Evolutionary conservation across 2,888 invertebrate genomes (phyloP).

Genomic region (Cryptophagus acutangulus): DNA sequence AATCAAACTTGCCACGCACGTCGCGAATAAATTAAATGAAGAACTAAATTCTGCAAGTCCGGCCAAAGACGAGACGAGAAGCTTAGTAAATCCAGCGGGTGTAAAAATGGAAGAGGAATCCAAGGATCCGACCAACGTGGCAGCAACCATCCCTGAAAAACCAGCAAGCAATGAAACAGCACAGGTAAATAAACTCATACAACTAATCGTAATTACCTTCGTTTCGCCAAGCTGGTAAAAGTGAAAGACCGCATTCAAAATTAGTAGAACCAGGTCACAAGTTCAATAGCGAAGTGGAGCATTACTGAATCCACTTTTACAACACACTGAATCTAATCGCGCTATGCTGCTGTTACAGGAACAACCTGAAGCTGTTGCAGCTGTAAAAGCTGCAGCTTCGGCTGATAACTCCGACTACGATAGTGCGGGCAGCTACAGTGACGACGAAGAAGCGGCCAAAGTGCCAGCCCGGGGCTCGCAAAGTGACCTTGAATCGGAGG

Average conservation of each 20-base stretch:
- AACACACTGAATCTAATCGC: conserved; percentile 5
- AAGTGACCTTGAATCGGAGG: conserved; percentile 43
- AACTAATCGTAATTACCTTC: not conserved
- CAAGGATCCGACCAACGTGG: not conserved
- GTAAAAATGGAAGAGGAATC: conserved; percentile 9
- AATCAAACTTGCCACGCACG: not conserved
- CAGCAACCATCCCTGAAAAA: not conserved
- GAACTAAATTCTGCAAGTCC: conserved; percentile 3
- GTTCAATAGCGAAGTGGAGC: conserved; percentile 38
- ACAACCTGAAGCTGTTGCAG: conserved; percentile 24
- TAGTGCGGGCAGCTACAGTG: conserved; percentile 42
- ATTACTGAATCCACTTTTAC: conserved; percentile 20
- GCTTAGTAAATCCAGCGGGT: not conserved
- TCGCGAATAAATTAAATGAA: conserved; percentile 1
- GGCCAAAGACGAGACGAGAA: conserved; percentile 5
- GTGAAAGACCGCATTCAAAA: too few species aligned
- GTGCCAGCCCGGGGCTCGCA: conserved; percentile 29
- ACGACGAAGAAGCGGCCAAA: conserved; percentile 30
- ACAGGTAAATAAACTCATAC: conserved; percentile 1
- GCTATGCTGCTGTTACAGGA: conserved; percentile 37
- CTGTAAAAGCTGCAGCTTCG: conserved; percentile 25
- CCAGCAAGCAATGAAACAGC: not conserved
- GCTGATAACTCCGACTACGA: conserved; percentile 43
- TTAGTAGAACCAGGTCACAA: conserved; percentile 40
- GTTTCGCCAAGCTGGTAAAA: conserved; percentile 15